phyloP scores from a whole-genome alignment of 2,113 vertebrate genomes.

The Scolopax mira region DNA sequence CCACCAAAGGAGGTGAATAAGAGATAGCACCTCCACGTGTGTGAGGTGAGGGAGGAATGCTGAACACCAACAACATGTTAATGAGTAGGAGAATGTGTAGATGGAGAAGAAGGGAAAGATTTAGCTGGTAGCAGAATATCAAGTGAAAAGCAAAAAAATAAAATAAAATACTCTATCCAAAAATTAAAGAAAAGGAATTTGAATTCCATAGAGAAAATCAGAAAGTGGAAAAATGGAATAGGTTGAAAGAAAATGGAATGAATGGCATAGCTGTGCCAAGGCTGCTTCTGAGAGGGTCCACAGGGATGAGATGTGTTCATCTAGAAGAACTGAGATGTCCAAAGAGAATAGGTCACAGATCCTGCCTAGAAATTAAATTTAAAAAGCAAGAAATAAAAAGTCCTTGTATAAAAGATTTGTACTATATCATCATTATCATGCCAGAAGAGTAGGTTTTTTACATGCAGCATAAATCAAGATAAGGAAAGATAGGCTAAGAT shows the following conservation, averaged over 20 bases:
- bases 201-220: not conserved
- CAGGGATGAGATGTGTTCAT: not conserved
- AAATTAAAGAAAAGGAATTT: not conserved
- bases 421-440: not conserved
- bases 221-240: not conserved
- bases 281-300: not conserved
- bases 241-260: not conserved
- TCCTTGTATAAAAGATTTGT: not conserved
- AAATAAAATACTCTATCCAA: not conserved
- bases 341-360: not conserved
- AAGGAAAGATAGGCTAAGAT: not conserved
- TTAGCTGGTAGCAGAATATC: not conserved
- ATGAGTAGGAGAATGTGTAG: conserved; percentile 41
- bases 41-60: conserved; percentile 23
- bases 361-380: not conserved
- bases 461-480: not conserved
- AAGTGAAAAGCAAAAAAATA: not conserved
- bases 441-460: not conserved
- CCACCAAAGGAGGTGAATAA: conserved; percentile 12
- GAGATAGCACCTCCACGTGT: conserved; percentile 36
- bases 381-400: not conserved
- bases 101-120: not conserved
- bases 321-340: not conserved
- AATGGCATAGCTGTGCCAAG: not conserved
- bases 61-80: conserved; percentile 3